A percentile compares a stretch with the other conserved stretches of the same genome.
These are phyloP conservation scores for Sakesphorus luctuosus DNA, from an alignment of 2,113 vertebrate species.

Conservation along the genomic window DNA sequence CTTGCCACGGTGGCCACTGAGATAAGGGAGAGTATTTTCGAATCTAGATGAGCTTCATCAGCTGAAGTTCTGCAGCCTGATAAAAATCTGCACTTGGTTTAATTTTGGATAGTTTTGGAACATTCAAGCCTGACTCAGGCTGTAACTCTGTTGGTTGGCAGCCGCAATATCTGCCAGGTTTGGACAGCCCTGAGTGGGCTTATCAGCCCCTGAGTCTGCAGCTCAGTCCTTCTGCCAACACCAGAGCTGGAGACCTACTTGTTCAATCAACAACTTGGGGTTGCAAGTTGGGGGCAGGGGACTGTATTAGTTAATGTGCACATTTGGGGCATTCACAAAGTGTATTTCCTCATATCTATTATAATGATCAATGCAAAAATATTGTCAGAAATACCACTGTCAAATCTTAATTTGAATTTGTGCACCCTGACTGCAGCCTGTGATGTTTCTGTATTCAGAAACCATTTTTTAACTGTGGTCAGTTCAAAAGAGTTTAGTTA, in stretches of 20 bases:
- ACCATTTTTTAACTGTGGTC: not conserved
- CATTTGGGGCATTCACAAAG: not conserved
- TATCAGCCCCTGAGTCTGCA: not conserved
- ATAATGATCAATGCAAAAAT: not conserved
- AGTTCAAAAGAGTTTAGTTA: not conserved
- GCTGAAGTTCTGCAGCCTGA: not conserved
- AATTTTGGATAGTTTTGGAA: not conserved
- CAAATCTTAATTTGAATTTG: not conserved
- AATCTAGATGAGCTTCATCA: not conserved
- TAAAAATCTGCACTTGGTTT: not conserved
- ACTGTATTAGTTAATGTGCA: not conserved
- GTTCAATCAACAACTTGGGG: fast-evolving
- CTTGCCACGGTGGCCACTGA: not conserved
- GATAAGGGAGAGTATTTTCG: not conserved
- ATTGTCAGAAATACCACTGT: not conserved
- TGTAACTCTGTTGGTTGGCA: not conserved
- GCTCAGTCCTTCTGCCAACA: not conserved
- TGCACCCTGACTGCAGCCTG: not conserved
- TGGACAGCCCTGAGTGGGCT: not conserved
- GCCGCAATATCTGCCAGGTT: not conserved
- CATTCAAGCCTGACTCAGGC: not conserved
- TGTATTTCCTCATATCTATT: fast-evolving
- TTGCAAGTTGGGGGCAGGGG: not conserved
- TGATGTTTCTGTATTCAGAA: not conserved
- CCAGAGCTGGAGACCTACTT: not conserved